Percentiles rank a stretch among this genome's conserved stretches.
These are phyloP conservation scores for Drosophila navojoa DNA, from an alignment of 1,140 invertebrate species.

Conservation along the genomic window DNA sequence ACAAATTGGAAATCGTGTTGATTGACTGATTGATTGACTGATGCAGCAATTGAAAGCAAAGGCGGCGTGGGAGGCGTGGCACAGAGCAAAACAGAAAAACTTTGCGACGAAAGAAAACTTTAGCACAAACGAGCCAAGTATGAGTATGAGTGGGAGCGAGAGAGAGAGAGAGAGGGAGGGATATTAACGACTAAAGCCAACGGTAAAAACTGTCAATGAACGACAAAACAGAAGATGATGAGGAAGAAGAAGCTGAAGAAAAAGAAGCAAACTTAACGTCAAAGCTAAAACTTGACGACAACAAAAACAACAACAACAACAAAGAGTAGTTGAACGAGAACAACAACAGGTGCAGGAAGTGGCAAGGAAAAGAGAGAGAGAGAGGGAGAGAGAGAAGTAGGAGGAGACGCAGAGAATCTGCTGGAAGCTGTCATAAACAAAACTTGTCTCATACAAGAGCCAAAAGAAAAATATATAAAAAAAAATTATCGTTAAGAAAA, in stretches of 20 bases:
- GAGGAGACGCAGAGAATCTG: background rate
- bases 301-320: conserved; percentile 11
- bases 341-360: conserved; percentile 34
- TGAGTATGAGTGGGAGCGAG: background rate
- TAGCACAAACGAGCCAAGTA: conserved; percentile 41
- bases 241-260: conserved; percentile 6
- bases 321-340: conserved; percentile 21
- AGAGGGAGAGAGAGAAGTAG: background rate
- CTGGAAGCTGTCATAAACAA: conserved; percentile 54
- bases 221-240: conserved; percentile 30
- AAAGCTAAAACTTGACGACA: conserved; percentile 54
- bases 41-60: background rate
- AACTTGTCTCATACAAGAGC: conserved; percentile 24
- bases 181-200: conserved; percentile 41
- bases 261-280: conserved; percentile 56
- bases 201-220: conserved; percentile 74
- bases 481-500: background rate
- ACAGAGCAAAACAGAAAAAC: conserved; percentile 29
- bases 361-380: background rate
- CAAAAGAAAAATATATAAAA: conserved; percentile 17
- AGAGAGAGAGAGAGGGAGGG: background rate
- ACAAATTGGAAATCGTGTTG: conserved; percentile 64
- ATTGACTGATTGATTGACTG: conserved; percentile 49
- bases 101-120: conserved; percentile 50
- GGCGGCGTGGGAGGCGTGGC: background rate